These are phyloP conservation scores for Syngnathus scovelli DNA, from an alignment of 2,113 vertebrate genomes.

Conservation along the genomic window DNA sequence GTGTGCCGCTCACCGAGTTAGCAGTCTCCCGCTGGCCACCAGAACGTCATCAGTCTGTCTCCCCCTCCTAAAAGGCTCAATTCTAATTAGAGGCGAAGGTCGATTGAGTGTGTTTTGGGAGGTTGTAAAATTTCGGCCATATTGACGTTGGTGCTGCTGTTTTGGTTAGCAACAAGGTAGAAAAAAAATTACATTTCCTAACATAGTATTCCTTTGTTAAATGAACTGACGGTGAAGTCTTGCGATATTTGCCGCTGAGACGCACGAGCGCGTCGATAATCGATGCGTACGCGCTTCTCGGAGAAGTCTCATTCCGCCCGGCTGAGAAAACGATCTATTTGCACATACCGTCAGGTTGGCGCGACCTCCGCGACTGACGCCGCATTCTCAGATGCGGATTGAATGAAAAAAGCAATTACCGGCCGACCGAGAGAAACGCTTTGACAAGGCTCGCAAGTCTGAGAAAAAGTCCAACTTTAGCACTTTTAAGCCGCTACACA, in stretches of 20 bases:
- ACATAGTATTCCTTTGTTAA: neutral
- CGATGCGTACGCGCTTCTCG: neutral
- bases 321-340: neutral
- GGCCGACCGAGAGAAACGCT: neutral
- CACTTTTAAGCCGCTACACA: neutral
- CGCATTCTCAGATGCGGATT: neutral
- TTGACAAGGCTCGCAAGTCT: neutral
- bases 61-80: neutral
- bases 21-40: neutral
- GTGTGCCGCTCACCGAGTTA: neutral
- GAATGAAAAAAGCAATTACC: conserved; percentile 3
- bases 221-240: neutral
- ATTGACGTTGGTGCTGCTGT: neutral
- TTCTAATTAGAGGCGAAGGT: neutral
- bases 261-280: neutral
- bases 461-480: conserved; percentile 1
- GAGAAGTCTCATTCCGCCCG: neutral
- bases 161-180: neutral
- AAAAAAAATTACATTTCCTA: too few relatives aligned
- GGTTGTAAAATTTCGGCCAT: neutral
- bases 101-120: too few relatives aligned
- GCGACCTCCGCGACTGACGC: neutral
- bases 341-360: neutral
- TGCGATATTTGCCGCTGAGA: neutral
- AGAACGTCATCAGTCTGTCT: conserved; percentile 1